Conservation (phyloP, 2,113 vertebrate species). For the Pongo pygmaeus region DNA sequence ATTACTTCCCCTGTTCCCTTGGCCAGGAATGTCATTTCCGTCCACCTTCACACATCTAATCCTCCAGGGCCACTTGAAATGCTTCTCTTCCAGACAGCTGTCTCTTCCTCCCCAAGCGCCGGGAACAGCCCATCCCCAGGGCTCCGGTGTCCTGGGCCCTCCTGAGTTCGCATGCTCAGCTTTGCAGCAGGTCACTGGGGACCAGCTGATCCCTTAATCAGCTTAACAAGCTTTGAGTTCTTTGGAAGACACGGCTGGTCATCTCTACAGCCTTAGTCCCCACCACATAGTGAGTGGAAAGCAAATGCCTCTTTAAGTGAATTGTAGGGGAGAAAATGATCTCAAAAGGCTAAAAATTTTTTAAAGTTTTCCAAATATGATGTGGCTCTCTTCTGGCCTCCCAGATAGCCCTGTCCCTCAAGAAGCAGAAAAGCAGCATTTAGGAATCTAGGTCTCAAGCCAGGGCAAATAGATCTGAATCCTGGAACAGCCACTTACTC, state of each 20-base stretch:
- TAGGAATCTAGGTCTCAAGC: not conserved
- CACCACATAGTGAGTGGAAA: not conserved
- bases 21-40: rapidly evolving
- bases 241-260: not conserved
- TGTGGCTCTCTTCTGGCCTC: not conserved
- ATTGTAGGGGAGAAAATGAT: not conserved
- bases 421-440: not conserved
- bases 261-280: not conserved
- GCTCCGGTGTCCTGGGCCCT: not conserved
- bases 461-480: not conserved
- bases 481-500: not conserved
- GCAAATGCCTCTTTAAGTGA: not conserved
- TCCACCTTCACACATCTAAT: not conserved
- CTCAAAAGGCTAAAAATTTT: not conserved
- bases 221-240: not conserved
- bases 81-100: not conserved
- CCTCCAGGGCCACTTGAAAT: not conserved
- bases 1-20: not conserved
- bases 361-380: not conserved
- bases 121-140: rapidly evolving
- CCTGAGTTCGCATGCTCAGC: not conserved
- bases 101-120: not conserved
- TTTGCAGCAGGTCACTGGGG: not conserved
- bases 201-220: not conserved
- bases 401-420: not conserved